Base-by-base conservation (phyloP, 2,113 vertebrate genomes). In the Saguinus imperator region DNA sequence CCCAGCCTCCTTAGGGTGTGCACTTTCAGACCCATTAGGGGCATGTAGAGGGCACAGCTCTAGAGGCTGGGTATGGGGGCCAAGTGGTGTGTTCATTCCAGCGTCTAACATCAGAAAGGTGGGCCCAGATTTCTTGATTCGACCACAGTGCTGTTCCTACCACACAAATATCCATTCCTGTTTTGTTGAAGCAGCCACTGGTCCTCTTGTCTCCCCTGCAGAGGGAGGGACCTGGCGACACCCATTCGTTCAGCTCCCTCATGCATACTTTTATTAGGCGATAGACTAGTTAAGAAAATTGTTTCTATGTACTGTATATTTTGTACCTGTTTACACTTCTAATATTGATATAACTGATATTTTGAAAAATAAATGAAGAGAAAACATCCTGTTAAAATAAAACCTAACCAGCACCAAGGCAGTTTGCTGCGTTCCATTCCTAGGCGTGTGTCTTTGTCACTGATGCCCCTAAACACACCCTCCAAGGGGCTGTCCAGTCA, bases 251-350 rank as follows among this genome's bases (percentile, higher is more conserved):
- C 94, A 75, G 93, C 94, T 94, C 52, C 91, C 89, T 88, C 73
- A 61, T 95, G 96, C 73, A 6, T 97, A 93, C 96, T 94, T 98
- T 95, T 95, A 58, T 96, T 98, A 97, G 97, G 91, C 93, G 82
- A 94, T 98, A 97, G 97, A 94, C 84, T 97, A 97, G 97, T 94
- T 96, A 94, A 91, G 89, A 91, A 89, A 87, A 95, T 93, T 84
- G 98, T 97, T 98, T 98, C 97, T 98, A 94, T 97, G 97, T 98
- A 97, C 97, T 98, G 97, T 98, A 98, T 97, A 98, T 98, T 98
- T 98, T 98, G 97, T 98, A 98, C 96, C 87, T 96, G 97, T 97
- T 98, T 97, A 98, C 97, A 98, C 96, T 97, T 98, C 95, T 98
- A 97, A 98, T 97, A 97, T 97, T 97, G 95, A 97, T 97, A 97